phyloP scores from a whole-genome alignment of 2,888 invertebrate species.

The Pemphredon lugubris region DNA sequence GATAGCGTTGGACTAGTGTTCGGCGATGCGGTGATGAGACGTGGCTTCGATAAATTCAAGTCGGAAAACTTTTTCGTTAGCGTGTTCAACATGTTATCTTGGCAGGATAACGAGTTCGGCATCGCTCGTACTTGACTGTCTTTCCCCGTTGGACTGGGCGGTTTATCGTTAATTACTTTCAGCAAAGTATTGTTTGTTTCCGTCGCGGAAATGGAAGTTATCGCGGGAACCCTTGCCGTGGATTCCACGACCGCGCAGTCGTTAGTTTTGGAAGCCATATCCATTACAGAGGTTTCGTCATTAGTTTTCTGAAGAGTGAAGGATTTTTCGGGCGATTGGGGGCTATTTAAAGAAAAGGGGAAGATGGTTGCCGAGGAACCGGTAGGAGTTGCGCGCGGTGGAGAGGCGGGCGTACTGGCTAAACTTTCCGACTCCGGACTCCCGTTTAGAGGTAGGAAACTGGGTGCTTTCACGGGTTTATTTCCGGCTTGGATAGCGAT shows the following conservation, averaged over 20 bases:
- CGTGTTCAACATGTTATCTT: constrained; percentile 65
- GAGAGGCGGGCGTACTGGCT: constrained; percentile 81
- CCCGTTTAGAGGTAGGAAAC: constrained; percentile 81
- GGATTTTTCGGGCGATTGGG: constrained; percentile 84
- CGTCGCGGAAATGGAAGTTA: constrained; percentile 72
- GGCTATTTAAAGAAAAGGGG: constrained; percentile 87
- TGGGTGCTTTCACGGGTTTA: constrained; percentile 75
- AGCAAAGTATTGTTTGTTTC: constrained; percentile 36
- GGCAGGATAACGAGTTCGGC: constrained; percentile 46
- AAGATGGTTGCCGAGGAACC: constrained; percentile 86
- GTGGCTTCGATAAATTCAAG: constrained; percentile 70
- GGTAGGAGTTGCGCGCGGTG: constrained; percentile 83
- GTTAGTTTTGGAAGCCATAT: constrained; percentile 29
- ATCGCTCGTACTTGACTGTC: constrained; percentile 38
- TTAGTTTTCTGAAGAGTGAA: constrained; percentile 71
- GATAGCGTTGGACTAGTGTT: constrained; percentile 65
- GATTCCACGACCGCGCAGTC: constrained; percentile 67
- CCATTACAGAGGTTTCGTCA: constrained; percentile 28
- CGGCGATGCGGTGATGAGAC: constrained; percentile 73
- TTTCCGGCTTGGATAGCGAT: constrained; percentile 83
- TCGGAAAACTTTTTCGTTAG: constrained; percentile 75
- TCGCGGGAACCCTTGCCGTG: constrained; percentile 61
- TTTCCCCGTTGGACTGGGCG: constrained; percentile 48
- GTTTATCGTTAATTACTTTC: constrained; percentile 49
- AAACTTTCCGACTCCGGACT: constrained; percentile 80